Conservation (phyloP, 2,888 invertebrate species). For the Orchesella flavescens region DNA sequence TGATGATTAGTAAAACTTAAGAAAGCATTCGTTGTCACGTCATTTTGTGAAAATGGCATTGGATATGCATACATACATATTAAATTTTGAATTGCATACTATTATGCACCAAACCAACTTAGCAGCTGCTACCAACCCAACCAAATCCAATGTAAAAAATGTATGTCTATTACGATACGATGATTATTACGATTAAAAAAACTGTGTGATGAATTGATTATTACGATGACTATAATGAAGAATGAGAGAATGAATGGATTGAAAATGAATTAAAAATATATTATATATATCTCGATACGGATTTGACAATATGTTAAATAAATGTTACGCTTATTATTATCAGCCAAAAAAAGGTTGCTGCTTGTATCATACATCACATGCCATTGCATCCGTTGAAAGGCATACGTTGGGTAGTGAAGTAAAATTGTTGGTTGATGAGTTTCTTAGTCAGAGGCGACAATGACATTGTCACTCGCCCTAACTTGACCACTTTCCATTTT, state of each 20-base stretch:
- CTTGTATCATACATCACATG: too few relatives aligned
- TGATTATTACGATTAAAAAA: too few relatives aligned
- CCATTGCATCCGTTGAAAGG: too few relatives aligned
- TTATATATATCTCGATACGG: background rate
- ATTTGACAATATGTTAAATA: slow-evolving; percentile 31
- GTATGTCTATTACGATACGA: too few relatives aligned
- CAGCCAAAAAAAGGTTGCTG: background rate
- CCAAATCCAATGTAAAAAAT: too few relatives aligned
- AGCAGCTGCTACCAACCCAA: too few relatives aligned
- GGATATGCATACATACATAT: background rate
- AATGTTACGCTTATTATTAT: slow-evolving; percentile 24
- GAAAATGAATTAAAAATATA: slow-evolving; percentile 5
- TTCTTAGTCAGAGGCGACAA: background rate
- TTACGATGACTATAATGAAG: background rate
- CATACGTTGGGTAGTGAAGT: too few relatives aligned
- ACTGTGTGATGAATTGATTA: too few relatives aligned
- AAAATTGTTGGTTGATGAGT: too few relatives aligned
- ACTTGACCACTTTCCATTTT: slow-evolving; percentile 11
- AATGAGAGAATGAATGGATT: background rate
- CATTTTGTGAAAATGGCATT: background rate
- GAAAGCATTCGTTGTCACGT: background rate
- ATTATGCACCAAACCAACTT: too few relatives aligned
- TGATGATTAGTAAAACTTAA: background rate
- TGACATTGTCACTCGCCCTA: background rate
- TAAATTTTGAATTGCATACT: too few relatives aligned